Evolutionary conservation across 2,797 vertebrate species (phyloP), one percentile per base, ranked within the genome.

Genomic region (Coreius guichenoti): DNA sequence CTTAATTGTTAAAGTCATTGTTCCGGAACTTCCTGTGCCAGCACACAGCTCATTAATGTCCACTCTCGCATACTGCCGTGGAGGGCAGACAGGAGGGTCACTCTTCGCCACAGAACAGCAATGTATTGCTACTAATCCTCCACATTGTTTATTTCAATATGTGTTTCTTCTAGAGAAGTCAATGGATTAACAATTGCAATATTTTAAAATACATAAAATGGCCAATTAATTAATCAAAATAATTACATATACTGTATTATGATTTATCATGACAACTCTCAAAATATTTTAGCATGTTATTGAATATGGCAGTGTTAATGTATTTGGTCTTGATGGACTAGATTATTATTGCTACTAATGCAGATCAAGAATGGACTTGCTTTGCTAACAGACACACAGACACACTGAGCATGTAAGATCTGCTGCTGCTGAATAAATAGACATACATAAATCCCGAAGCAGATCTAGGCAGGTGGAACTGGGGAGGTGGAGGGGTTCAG

Each of bases 1-100:
- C 77, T 76, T 87, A 87, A 87, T 87, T 87, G 86, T 87, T 81
- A 36, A 84, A 87, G 63, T 75, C 77, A 70, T 84, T 87, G 70
- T 81, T 87, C 82, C 63, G 83, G 82, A 87, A 87, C 86, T 68
- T 87, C 69, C 86, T 83, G 80, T 79, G 86, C 77, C 29, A 17
- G 76, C 77, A 31, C 65, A 73, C 82, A 68, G 26, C 78, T 87
- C 83, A 87, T 84, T 84, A 87, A 80, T 45, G 76, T 67, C 86
- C 61, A 61, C 78, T 87, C 61, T 76, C 19, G 33, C 86, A 67
- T 51, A 45, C 68, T 63, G 81, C 49, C 12, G 8, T 26, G 9
- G 70, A 36, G 58, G 58, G 47, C 29, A 75, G 68, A 47, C 43
- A n/a, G 61, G 39, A 19, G 58, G 77, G 58, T 68, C 63, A 78